phyloP scores from a whole-genome alignment of 2,888 invertebrate genomes.

The Eilema sororculum region DNA sequence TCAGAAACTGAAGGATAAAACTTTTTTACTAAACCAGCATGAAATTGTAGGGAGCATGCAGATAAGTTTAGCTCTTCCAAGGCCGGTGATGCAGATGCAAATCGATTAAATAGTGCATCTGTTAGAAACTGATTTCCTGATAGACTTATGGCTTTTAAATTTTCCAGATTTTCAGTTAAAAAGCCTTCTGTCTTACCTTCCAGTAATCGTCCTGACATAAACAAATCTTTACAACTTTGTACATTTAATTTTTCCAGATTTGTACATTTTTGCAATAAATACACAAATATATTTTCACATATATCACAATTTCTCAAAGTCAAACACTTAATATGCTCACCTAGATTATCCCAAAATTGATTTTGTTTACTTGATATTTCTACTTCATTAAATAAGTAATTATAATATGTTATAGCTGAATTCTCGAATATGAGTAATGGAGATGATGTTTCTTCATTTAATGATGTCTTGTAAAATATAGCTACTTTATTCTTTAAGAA shows the following conservation, averaged over 20 bases:
- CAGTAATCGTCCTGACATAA: slow-evolving; percentile 91
- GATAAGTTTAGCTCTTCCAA: slow-evolving; percentile 89
- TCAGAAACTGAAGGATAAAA: slow-evolving; percentile 87
- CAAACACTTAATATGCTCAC: slow-evolving; percentile 85
- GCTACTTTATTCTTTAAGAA: slow-evolving; percentile 85
- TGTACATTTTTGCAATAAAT: slow-evolving; percentile 86
- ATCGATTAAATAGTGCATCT: slow-evolving; percentile 90
- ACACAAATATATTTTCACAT: slow-evolving; percentile 88
- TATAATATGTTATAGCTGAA: slow-evolving; percentile 76
- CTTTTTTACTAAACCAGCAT: slow-evolving; percentile 89
- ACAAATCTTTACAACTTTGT: slow-evolving; percentile 89
- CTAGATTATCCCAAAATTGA: slow-evolving; percentile 87
- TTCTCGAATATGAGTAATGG: slow-evolving; percentile 77
- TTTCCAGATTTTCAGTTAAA: slow-evolving; percentile 76
- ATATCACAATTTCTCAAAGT: slow-evolving; percentile 88
- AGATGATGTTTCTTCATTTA: slow-evolving; percentile 74
- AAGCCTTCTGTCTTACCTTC: slow-evolving; percentile 87
- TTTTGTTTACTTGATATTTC: slow-evolving; percentile 83
- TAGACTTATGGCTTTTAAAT: slow-evolving; percentile 87
- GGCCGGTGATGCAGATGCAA: slow-evolving; percentile 87
- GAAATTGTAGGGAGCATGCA: slow-evolving; percentile 91
- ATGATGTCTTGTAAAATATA: slow-evolving; percentile 76
- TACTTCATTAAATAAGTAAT: slow-evolving; percentile 85
- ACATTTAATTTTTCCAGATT: slow-evolving; percentile 88
- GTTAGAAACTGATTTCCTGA: slow-evolving; percentile 91